Percentiles rank a stretch among this genome's conserved stretches.
These are phyloP conservation scores for Lasioglossum baleicum DNA, from an alignment of 1,140 invertebrate species.

Conservation along the genomic window DNA sequence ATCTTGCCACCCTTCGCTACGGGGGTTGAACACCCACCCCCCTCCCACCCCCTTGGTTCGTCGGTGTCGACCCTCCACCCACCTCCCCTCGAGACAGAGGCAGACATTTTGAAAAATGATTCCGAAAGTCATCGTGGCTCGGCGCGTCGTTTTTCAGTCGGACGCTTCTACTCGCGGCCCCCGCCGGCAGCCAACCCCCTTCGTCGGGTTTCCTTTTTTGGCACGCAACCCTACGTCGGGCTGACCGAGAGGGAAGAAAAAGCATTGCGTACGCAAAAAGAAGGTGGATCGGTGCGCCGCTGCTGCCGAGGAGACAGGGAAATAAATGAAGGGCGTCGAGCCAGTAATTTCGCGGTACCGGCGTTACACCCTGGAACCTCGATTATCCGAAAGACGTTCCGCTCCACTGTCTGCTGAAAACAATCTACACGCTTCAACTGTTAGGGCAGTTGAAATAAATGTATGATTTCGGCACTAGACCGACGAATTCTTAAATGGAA, in stretches of 20 bases:
- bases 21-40: conserved; percentile 62
- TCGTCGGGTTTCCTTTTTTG: conserved; percentile 25
- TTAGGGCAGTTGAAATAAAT: too few relatives aligned
- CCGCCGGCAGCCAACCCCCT: too few relatives aligned
- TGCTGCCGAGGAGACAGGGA: conserved; percentile 46
- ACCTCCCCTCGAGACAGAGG: conserved; percentile 59
- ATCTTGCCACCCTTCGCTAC: conserved; percentile 76
- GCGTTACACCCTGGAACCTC: neutral
- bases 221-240: conserved; percentile 8
- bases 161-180: neutral
- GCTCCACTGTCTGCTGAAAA: too few relatives aligned
- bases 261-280: conserved; percentile 50
- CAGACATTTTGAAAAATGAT: conserved; percentile 79
- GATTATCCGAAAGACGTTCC: neutral
- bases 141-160: conserved; percentile 59
- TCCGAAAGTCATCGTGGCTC: conserved; percentile 71
- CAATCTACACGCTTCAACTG: too few relatives aligned
- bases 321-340: conserved; percentile 49
- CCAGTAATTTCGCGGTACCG: conserved; percentile 41
- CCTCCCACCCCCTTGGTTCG: conserved; percentile 31
- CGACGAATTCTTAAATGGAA: too few relatives aligned
- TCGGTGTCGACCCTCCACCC: conserved; percentile 43
- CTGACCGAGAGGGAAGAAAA: conserved; percentile 52
- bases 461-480: too few relatives aligned
- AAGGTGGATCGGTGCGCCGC: conserved; percentile 45